Percentiles rank a stretch among this genome's conserved stretches.
phyloP scores from a whole-genome alignment of 2,113 vertebrate species.

The Ursus arctos region DNA sequence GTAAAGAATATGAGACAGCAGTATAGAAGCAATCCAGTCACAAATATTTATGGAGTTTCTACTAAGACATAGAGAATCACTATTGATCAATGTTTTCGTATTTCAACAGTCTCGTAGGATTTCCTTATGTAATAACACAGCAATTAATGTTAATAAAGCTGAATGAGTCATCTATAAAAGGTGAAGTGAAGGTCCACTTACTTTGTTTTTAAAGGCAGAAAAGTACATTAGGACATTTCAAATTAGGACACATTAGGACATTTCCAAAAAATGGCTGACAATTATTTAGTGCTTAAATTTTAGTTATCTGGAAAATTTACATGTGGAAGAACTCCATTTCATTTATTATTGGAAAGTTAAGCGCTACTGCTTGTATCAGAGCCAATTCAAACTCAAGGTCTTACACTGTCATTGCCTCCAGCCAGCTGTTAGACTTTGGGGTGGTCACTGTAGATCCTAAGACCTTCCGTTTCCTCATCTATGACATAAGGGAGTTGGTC shows the following conservation, averaged over 20 bases:
- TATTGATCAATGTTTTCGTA: neutral
- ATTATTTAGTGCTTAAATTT: constrained; percentile 26
- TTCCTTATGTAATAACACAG: neutral
- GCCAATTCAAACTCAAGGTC: neutral
- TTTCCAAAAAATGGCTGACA: neutral
- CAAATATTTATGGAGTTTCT: neutral
- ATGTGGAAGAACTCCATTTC: neutral
- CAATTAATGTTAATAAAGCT: neutral
- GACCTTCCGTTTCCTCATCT: neutral
- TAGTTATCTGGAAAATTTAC: neutral
- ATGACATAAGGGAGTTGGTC: neutral
- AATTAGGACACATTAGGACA: neutral
- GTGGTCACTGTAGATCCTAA: neutral
- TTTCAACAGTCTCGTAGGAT: neutral
- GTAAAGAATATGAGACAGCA: neutral
- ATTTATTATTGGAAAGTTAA: neutral
- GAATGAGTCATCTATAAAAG: constrained; percentile 8
- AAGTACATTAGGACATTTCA: neutral
- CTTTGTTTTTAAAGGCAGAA: neutral
- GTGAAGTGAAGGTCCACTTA: neutral
- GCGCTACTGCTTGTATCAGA: neutral
- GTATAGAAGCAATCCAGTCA: neutral
- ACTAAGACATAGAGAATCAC: neutral
- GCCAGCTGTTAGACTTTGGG: neutral
- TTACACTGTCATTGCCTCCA: neutral